Evolutionary conservation across 2,113 vertebrate species (phyloP), one percentile per base, ranked within the genome.

Genomic region (Solea solea): DNA sequence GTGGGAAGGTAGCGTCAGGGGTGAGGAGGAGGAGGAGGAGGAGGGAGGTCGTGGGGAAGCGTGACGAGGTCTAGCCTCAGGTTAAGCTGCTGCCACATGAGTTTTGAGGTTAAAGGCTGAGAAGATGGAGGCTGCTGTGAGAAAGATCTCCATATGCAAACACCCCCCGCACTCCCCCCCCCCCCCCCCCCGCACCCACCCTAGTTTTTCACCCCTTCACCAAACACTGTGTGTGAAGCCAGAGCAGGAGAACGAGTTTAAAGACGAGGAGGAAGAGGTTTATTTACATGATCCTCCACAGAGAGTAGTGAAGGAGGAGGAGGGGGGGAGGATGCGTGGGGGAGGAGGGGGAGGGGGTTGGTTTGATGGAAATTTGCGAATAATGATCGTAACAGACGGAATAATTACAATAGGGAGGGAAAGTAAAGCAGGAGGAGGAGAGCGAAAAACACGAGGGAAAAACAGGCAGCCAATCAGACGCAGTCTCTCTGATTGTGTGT

Each of bases 31-130:
- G 41, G 76, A 25, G 62, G 55, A 14, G 58, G 40, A 48, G 27
- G 60, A 54, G 48, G 15, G 60, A 12, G 63, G 42, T 15, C 5
- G 46, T 2, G 14, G 55, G 69, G 73, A 56, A 89, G 82, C 66
- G 85, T 87, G 85, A 88, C 59, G 51, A 68, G 82, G 80, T 71
- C 84, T 77, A 54, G 83, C 83, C 85, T 72, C 74, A 8, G 16
- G 85, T 83, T 70, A 79, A 74, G 51, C 75, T 72, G 73, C 76
- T 60, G 76, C 69, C 82, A 86, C 58, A 52, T 2, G 46, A 50
- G 85, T 75, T 83, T 77, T 80, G 44, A 49, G 78, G 58, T 54
- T 67, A 76, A 66, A 79, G 65, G 68, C 54, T 52, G 4, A 59
- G 27, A 61, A 46, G 45, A 78, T 41, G 52, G 59, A 63, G 66